A percentile compares a stretch with the other conserved stretches of the same genome.
Evolutionary conservation across 2,888 invertebrate species (phyloP).

Genomic region (Melieria picta): DNA sequence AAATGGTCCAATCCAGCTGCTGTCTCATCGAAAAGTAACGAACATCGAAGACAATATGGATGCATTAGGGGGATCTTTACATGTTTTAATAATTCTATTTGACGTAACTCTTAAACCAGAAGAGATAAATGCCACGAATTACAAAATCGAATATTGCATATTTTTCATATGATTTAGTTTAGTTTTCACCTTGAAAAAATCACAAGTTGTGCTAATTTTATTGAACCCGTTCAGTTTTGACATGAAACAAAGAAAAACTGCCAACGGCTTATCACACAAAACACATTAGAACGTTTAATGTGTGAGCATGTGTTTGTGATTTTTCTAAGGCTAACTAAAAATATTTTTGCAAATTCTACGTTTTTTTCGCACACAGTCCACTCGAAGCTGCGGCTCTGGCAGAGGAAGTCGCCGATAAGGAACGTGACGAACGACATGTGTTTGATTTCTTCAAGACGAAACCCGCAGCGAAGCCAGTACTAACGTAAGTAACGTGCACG

Average conservation of each 20-base stretch:
- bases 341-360: background rate
- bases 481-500: slow-evolving; percentile 43
- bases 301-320: background rate
- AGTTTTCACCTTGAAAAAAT: no score
- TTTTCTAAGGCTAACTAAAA: background rate
- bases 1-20: no score
- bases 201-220: no score
- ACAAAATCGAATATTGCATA: background rate
- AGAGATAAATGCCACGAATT: background rate
- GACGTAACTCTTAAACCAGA: no score
- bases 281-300: no score
- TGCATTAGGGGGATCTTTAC: no score
- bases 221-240: no score
- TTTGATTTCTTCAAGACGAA: slow-evolving; percentile 39
- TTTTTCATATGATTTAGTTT: background rate
- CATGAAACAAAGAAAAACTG: no score
- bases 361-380: slow-evolving; percentile 44
- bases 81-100: no score
- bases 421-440: slow-evolving; percentile 53
- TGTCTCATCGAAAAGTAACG: no score
- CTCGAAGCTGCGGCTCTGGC: slow-evolving; percentile 39
- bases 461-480: slow-evolving; percentile 26
- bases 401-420: slow-evolving; percentile 50
- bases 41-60: no score
- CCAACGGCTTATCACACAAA: no score